Base-by-base conservation (phyloP, 2,113 vertebrate species). In the Cepphus grylle region DNA sequence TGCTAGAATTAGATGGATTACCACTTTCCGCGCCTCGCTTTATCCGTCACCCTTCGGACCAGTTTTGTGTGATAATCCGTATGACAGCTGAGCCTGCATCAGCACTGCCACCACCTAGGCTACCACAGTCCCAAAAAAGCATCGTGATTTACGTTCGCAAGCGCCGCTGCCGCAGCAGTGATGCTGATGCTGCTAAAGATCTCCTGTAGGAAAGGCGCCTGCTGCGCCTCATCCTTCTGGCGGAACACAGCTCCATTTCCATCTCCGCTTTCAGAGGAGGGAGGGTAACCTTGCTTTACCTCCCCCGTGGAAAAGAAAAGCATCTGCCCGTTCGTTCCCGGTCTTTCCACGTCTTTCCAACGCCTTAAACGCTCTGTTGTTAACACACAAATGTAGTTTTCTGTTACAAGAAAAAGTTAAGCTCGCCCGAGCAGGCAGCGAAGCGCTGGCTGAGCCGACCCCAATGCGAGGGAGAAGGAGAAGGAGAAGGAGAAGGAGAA, bases 241-340 rank as follows among this genome's bases (percentile, higher is more conserved):
- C 32, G 45, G 15, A 42, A 42, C 3, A 52, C 0, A 65, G 30
- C n/a, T 61, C 27, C 27, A 0, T 74, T 43, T 50, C 14, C 49
- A 53, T 6, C 71, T 38, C 43, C 3, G 2, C 18, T 80, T 36
- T 23, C 66, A 11, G 43, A 21, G 3, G 20, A 45, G 6, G 32
- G 27, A 56, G 5, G 8, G 2, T 5, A 79, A 56, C 42, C 66
- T 50, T 29, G 16, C 30, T 85, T 52, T 38, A 34, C n/a, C 22
- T 63, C 55, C 7, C 26, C 26, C 9, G 8, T 1, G 27, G 72
- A 45, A 80, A 82, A 88, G 27, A 7, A 36, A 66, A 81, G 30
- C 56, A 3, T 42, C 47, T 26, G 40, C 34, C 26, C 8, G 12
- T 30, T 25, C 8, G 12, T 30, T 25, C n/a, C n/a, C 21, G 8